A percentile compares a stretch with the other conserved stretches of the same genome.
These are phyloP conservation scores for Rhingia campestris DNA, from an alignment of 2,888 invertebrate genomes.

Conservation along the genomic window DNA sequence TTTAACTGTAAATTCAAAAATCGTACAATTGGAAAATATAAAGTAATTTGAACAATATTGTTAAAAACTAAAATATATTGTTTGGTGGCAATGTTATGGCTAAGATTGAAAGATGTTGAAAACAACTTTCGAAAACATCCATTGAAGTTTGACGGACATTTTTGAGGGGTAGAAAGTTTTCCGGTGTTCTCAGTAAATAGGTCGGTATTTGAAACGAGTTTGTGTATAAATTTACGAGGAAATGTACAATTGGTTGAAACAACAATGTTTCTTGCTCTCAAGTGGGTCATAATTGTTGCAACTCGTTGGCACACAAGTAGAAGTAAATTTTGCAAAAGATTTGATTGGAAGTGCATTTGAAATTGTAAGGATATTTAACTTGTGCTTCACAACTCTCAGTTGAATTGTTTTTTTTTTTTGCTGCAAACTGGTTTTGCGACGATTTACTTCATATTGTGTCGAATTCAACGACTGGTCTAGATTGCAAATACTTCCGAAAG, in stretches of 20 bases:
- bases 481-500: no score
- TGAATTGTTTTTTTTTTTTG: no score
- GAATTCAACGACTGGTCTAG: no score
- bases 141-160: constrained; percentile 19
- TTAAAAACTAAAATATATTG: constrained; percentile 10
- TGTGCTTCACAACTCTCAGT: no score
- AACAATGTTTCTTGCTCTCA: background rate
- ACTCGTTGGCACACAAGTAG: background rate
- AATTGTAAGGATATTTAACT: background rate
- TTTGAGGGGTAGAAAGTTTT: background rate
- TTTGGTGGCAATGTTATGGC: constrained; percentile 11
- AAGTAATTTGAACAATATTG: constrained; percentile 4
- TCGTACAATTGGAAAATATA: background rate
- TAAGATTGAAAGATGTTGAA: constrained; percentile 14
- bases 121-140: constrained; percentile 39
- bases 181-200: background rate
- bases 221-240: background rate
- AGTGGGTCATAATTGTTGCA: background rate
- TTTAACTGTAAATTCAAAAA: constrained; percentile 23
- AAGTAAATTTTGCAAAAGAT: background rate
- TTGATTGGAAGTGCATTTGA: background rate
- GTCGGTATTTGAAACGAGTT: background rate
- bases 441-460: no score
- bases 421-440: no score
- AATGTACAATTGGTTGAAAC: background rate